phyloP scores from a whole-genome alignment of 2,797 vertebrate genomes.

The Phrynocephalus guinanensis region DNA sequence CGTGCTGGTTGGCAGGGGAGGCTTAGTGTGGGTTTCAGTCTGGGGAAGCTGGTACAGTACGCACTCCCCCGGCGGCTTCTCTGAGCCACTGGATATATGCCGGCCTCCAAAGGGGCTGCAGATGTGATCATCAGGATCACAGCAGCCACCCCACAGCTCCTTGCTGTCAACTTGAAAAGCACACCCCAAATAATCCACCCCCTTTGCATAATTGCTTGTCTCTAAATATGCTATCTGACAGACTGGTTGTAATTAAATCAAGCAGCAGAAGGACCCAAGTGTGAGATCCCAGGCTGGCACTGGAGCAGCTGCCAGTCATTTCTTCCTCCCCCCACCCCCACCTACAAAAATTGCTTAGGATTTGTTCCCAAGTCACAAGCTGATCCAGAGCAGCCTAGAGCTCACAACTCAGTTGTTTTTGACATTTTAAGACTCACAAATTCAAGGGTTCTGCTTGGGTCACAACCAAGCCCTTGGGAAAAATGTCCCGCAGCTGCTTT shows the following conservation, averaged over 20 bases:
- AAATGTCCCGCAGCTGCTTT: no score
- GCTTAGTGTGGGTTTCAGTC: background rate
- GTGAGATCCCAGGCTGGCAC: background rate
- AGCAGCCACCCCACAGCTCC: background rate
- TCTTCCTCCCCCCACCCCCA: background rate
- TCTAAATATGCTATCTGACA: slow-evolving; percentile 27
- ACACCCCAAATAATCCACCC: background rate
- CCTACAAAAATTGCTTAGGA: background rate
- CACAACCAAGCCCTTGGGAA: no score
- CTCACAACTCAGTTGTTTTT: background rate
- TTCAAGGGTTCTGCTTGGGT: background rate
- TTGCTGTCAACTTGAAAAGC: background rate
- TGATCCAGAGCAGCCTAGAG: background rate
- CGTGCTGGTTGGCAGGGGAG: no score
- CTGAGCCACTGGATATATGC: background rate
- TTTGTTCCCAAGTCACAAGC: accelerated
- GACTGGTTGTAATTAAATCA: slow-evolving; percentile 58
- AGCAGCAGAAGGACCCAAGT: slow-evolving; percentile 45
- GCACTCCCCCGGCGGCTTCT: background rate
- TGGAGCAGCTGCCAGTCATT: slow-evolving; percentile 41
- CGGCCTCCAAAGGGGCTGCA: background rate
- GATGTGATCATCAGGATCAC: background rate
- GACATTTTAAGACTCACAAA: background rate
- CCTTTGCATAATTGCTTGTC: slow-evolving; percentile 39
- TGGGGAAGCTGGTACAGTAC: background rate